A percentile compares a stretch with the other conserved stretches of the same genome.
Evolutionary conservation across 2,888 invertebrate species (phyloP).

Genomic region (Copidosoma aretas): DNA sequence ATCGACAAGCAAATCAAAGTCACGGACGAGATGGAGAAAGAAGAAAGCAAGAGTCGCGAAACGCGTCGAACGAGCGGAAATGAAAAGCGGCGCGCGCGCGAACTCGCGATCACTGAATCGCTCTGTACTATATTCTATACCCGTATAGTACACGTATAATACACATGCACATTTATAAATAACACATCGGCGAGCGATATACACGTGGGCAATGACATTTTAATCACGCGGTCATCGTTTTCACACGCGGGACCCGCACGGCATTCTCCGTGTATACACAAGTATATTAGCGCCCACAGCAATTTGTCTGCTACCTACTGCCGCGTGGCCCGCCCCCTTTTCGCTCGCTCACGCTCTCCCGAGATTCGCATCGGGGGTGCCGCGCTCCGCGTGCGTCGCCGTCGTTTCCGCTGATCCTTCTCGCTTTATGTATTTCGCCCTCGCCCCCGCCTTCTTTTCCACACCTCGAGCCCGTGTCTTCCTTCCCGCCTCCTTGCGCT

Average conservation of each 20-base stretch:
- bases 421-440: too few relatives aligned
- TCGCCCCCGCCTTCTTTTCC: not conserved
- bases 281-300: constrained; percentile 47
- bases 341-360: too few relatives aligned
- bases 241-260: constrained; percentile 45
- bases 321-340: too few relatives aligned
- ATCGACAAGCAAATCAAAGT: too few relatives aligned
- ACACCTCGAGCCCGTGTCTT: not conserved
- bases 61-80: not conserved
- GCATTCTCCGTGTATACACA: too few relatives aligned
- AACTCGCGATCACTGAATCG: constrained; percentile 19
- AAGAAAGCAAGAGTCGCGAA: too few relatives aligned
- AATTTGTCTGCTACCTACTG: constrained; percentile 48
- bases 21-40: too few relatives aligned
- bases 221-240: constrained; percentile 55
- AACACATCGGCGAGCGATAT: too few relatives aligned
- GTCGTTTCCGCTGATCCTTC: too few relatives aligned
- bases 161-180: too few relatives aligned
- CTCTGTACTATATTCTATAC: not conserved
- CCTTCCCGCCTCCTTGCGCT: not conserved
- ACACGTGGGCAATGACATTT: constrained; percentile 37
- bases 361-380: constrained; percentile 30
- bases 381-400: constrained; percentile 13
- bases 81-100: constrained; percentile 9
- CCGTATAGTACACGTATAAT: too few relatives aligned